Evolutionary conservation across 2,113 vertebrate genomes (phyloP).

Genomic region (Echinops telfairi): DNA sequence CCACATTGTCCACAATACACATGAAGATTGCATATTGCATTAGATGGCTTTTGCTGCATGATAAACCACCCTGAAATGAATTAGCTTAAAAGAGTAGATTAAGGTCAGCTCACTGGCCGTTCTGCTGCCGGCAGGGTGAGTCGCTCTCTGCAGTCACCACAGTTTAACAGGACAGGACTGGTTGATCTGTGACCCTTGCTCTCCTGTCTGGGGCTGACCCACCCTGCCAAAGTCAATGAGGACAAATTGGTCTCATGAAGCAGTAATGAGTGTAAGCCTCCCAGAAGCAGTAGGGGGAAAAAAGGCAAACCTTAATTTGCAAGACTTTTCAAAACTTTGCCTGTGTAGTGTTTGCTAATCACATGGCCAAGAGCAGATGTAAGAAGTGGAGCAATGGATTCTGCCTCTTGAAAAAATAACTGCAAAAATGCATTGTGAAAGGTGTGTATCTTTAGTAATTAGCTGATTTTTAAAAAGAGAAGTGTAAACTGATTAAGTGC

Average conservation of each 20-base stretch:
- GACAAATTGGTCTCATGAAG: neutral
- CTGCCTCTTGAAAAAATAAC: neutral
- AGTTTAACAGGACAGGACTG: accelerated
- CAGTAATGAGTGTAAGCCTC: neutral
- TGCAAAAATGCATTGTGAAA: neutral
- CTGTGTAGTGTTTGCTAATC: neutral
- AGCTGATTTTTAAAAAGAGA: too few relatives aligned
- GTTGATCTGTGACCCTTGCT: neutral
- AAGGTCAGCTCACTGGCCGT: neutral
- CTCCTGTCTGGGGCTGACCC: neutral
- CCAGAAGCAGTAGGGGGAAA: neutral
- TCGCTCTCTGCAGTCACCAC: neutral
- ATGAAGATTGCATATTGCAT: neutral
- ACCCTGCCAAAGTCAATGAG: neutral
- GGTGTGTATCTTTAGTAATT: neutral
- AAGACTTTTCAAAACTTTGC: too few relatives aligned
- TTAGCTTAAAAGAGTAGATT: neutral
- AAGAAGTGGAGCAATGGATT: neutral
- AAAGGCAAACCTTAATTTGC: too few relatives aligned
- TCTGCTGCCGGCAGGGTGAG: neutral
- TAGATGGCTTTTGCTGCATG: neutral
- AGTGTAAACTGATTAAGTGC: too few relatives aligned
- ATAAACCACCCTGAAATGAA: neutral
- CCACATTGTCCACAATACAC: neutral
- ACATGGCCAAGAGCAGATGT: neutral